These are phyloP conservation scores for Scarus forsteni DNA, from an alignment of 2,797 vertebrate species.

Conservation along the genomic window DNA sequence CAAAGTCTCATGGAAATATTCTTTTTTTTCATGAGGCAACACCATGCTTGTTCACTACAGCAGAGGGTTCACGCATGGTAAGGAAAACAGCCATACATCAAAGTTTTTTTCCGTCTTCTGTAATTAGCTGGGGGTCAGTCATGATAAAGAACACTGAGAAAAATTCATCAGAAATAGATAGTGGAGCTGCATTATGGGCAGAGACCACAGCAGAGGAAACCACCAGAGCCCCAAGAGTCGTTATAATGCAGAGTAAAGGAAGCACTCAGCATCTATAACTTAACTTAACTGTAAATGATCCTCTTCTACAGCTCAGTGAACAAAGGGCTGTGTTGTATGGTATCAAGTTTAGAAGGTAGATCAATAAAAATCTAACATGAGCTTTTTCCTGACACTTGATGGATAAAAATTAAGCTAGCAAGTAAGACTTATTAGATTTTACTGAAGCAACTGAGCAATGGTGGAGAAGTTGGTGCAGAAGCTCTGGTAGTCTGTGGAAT, in stretches of 20 bases:
- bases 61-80: conserved; percentile 49
- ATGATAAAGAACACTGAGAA: conserved; percentile 59
- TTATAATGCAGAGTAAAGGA: conserved; percentile 45
- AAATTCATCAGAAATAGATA: conserved; percentile 72
- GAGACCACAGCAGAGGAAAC: conserved; percentile 51
- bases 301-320: conserved; percentile 32
- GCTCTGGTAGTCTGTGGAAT: background rate
- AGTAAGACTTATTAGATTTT: background rate
- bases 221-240: conserved; percentile 55
- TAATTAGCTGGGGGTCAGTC: conserved; percentile 64
- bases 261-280: conserved; percentile 31
- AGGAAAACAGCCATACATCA: conserved; percentile 79
- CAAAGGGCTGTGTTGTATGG: conserved; percentile 8
- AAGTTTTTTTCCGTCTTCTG: conserved; percentile 49
- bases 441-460: background rate
- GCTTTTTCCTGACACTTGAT: conserved; percentile 29
- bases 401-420: conserved; percentile 9
- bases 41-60: conserved; percentile 32
- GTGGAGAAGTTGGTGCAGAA: background rate
- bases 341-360: conserved; percentile 25
- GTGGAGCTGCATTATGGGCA: conserved; percentile 60
- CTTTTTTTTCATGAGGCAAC: conserved; percentile 8
- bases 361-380: conserved; percentile 35
- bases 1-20: conserved; percentile 49
- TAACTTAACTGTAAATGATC: conserved; percentile 41